Evolutionary conservation across 1,140 invertebrate species (phyloP), one percentile per base, ranked within the genome.

Genomic region (Gerris buenoi): DNA sequence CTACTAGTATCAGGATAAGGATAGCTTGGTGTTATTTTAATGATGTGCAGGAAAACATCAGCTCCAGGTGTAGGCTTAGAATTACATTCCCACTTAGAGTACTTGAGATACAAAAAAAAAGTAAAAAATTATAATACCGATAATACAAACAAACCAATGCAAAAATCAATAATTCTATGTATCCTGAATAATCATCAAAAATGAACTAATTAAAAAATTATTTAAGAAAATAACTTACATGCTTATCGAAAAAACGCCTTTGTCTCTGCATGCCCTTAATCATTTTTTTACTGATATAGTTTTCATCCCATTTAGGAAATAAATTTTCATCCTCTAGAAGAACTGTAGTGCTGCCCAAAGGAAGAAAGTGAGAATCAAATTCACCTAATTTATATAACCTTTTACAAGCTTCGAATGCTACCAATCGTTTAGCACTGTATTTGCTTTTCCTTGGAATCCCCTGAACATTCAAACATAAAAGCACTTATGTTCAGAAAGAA

Each of bases 361-460:
- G 92, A 58, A 89, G 75, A 46, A 98, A 78, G 18, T 67, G 3
- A 72, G 96, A 80, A 77, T 86, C 83, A 1, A 99, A 76, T 80
- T 97, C 94, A 0, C 86, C 86, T 18, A 78, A 70, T 63, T 82
- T 28, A 74, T 95, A 85, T 70, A 97, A 77, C 70, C 78, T 74
- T 67, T 84, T 82, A 74, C 91, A 93, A 0, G 84, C 82, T 69
- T 88, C 83, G 25, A 94, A 79, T 0, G 92, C 93, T 0, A 85
- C 92, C 1, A 88, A 85, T 70, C 87, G 82, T 78, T 94, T 93
- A 0, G 94, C 93, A 13, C 78, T 69, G 68, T 84, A 83, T 63
- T 83, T 76, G n/a, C 73, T 82, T 1, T 33, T 0, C 80, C 84
- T 86, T 1, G 72, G 72, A 57, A 79, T 71, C 26, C 90, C 85